These are phyloP conservation scores for Trichacis sp. DNA, from an alignment of 2,888 invertebrate genomes.

Conservation along the genomic window DNA sequence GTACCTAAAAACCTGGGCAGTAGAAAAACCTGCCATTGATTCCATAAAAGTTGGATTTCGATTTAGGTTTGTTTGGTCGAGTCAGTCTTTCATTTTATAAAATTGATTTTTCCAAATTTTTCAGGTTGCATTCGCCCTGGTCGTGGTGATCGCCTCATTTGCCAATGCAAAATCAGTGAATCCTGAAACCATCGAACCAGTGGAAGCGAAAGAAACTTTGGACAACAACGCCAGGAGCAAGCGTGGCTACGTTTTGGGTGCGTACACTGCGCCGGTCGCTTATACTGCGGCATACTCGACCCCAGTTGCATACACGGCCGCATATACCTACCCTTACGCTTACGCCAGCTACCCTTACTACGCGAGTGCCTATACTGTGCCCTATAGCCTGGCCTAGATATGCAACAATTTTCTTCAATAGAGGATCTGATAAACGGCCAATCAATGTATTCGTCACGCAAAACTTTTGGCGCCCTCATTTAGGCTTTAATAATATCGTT, in stretches of 20 bases:
- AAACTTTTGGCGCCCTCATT: background rate
- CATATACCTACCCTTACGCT: conserved; percentile 53
- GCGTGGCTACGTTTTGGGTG: conserved; percentile 54
- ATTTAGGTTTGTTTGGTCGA: no score
- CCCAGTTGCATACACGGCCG: conserved; percentile 53
- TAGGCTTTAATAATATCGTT: background rate
- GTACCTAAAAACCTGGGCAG: no score
- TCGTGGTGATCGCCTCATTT: conserved; percentile 50
- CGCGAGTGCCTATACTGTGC: conserved; percentile 53
- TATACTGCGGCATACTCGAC: conserved; percentile 56
- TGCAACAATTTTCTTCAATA: background rate
- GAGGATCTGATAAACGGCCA: background rate
- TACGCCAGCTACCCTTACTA: conserved; percentile 57
- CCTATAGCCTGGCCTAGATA: conserved; percentile 53
- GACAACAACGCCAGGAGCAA: conserved; percentile 49
- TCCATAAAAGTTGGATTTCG: no score
- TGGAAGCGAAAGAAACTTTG: conserved; percentile 28
- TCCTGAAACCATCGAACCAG: conserved; percentile 54
- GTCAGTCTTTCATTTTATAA: no score
- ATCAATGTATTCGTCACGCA: background rate
- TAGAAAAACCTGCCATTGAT: no score
- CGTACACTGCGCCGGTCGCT: conserved; percentile 58
- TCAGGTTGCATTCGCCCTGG: conserved; percentile 54
- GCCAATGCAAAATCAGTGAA: conserved; percentile 55
- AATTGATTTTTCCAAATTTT: no score